phyloP scores from a whole-genome alignment of 2,888 invertebrate species.

The Teinopalpus imperialis region DNA sequence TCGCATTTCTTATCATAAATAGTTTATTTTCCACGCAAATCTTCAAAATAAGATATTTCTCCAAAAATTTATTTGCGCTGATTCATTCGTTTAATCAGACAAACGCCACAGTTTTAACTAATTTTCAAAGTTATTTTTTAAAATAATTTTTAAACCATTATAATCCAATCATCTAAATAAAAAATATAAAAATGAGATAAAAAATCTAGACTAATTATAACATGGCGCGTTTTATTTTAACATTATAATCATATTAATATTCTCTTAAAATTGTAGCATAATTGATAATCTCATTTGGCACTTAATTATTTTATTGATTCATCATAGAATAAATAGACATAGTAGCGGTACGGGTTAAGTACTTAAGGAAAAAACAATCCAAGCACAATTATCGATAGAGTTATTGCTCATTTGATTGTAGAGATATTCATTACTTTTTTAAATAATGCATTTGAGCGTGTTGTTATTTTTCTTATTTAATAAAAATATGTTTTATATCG shows the following conservation, averaged over 20 bases:
- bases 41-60: constrained; percentile 14
- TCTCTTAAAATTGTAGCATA: constrained; percentile 15
- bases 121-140: constrained; percentile 13
- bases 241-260: constrained; percentile 25
- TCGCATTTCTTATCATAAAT: too few relatives aligned
- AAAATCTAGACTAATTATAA: constrained; percentile 26
- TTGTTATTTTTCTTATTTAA: too few relatives aligned
- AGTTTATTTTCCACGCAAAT: too few relatives aligned
- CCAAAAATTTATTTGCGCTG: neutral
- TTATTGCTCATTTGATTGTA: neutral
- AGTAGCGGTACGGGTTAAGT: neutral
- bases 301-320: constrained; percentile 10
- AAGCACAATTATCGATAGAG: neutral
- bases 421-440: too few relatives aligned
- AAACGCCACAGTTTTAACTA: constrained; percentile 4
- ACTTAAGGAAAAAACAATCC: neutral
- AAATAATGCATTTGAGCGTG: too few relatives aligned
- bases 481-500: too few relatives aligned
- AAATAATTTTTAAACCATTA: constrained; percentile 16
- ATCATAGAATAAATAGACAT: neutral
- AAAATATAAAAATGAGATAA: constrained; percentile 22
- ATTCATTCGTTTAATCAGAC: constrained; percentile 11
- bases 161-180: constrained; percentile 25
- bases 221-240: constrained; percentile 14
- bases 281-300: constrained; percentile 16